Percentiles rank a stretch among this genome's conserved stretches.
These are phyloP conservation scores for Patiria pectinifera DNA, from an alignment of 53 echinoderm and acorn worm genomes.

Conservation along the genomic window DNA sequence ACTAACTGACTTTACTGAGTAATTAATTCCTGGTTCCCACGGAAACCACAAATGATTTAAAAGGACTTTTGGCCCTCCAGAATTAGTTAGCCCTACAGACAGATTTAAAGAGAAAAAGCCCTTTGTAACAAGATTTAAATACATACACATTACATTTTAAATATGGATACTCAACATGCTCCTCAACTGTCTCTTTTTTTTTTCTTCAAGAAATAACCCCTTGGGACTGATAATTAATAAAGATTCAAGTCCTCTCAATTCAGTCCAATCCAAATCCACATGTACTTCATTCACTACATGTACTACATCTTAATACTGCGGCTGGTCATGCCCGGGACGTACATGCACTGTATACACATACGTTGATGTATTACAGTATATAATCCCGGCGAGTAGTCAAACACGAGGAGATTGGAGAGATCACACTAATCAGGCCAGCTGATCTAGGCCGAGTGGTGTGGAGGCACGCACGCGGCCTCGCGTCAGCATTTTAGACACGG, in stretches of 20 bases:
- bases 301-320: neutral
- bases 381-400: slow-evolving; percentile 23
- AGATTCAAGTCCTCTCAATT: neutral
- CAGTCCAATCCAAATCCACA: neutral
- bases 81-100: too few relatives aligned
- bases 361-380: neutral
- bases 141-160: too few relatives aligned
- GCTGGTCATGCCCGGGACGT: neutral
- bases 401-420: slow-evolving; percentile 29
- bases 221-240: neutral
- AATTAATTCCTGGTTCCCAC: too few relatives aligned
- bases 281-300: neutral
- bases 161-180: neutral
- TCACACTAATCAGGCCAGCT: slow-evolving; percentile 36
- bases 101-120: too few relatives aligned
- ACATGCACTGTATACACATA: too few relatives aligned
- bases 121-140: too few relatives aligned
- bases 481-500: neutral
- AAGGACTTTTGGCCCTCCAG: too few relatives aligned
- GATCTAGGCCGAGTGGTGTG: neutral
- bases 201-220: neutral
- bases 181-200: neutral
- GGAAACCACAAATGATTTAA: too few relatives aligned
- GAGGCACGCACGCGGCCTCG: slow-evolving; percentile 1
- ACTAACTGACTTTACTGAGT: too few relatives aligned